These are phyloP conservation scores for Bugula neritina DNA, from an alignment of 2,888 invertebrate genomes.

Conservation along the genomic window DNA sequence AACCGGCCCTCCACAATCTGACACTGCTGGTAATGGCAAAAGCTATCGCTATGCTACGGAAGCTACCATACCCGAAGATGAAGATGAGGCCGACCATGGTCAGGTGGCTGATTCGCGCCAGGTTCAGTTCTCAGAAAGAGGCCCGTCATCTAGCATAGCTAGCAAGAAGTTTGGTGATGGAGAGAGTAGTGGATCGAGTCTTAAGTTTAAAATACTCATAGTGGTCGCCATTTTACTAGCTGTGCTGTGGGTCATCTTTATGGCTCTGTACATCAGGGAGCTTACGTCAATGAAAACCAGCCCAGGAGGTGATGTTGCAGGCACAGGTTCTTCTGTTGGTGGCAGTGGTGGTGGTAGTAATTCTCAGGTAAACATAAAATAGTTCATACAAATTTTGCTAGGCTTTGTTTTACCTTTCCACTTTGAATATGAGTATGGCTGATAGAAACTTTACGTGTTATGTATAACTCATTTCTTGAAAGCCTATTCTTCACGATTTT, in stretches of 20 bases:
- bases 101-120: slow-evolving; percentile 10
- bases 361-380: no score
- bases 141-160: no score
- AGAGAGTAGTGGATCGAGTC: not conserved
- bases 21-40: slow-evolving; percentile 11
- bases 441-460: no score
- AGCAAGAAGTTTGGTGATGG: not conserved
- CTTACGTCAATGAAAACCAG: not conserved
- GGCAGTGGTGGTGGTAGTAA: not conserved
- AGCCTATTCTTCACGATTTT: no score
- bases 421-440: no score
- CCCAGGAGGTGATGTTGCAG: not conserved
- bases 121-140: slow-evolving; percentile 14
- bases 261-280: not conserved
- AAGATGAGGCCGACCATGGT: not conserved
- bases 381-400: no score
- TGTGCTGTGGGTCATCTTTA: not conserved
- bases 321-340: not conserved
- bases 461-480: no score
- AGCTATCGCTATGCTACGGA: slow-evolving; percentile 13
- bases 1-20: slow-evolving; percentile 6
- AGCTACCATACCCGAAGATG: slow-evolving; percentile 10
- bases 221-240: slow-evolving; percentile 3
- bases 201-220: not conserved
- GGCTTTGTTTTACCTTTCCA: no score